Percentiles rank a stretch among this genome's conserved stretches.
Evolutionary conservation across 2,797 vertebrate species (phyloP).

Genomic region (Notoglanidium macrostoma): DNA sequence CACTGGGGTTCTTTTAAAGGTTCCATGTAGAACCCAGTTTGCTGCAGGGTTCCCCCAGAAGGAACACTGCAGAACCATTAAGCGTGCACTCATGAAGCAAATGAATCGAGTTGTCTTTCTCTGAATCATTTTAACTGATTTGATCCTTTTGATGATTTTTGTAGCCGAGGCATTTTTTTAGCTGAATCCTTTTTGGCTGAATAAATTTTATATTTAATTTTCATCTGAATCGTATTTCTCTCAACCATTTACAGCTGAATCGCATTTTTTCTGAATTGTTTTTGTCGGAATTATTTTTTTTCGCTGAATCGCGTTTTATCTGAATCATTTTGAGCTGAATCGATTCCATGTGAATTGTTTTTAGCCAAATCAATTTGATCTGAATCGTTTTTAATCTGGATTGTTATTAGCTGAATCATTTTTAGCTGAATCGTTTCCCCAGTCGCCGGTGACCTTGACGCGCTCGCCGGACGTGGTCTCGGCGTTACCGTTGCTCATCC

Average conservation of each 20-base stretch:
- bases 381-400: not conserved
- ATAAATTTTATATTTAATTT: no score
- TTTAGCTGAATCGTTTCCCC: not conserved
- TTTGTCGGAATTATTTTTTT: not conserved
- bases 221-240: no score
- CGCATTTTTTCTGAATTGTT: not conserved
- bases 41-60: not conserved
- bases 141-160: not conserved
- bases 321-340: not conserved
- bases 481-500: slow-evolving; percentile 33
- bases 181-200: not conserved
- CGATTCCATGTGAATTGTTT: not conserved
- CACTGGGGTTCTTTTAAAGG: not conserved
- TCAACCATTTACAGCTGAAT: not conserved
- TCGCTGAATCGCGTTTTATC: not conserved
- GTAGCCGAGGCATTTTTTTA: not conserved
- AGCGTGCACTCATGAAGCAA: not conserved
- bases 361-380: not conserved
- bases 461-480: slow-evolving; percentile 12
- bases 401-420: not conserved
- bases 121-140: not conserved
- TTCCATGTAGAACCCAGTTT: not conserved
- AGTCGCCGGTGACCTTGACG: slow-evolving; percentile 26
- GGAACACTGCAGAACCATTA: not conserved
- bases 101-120: not conserved